These are phyloP conservation scores for Acanthosepion pharaonis DNA, from an alignment of 2,888 invertebrate species.

Conservation along the genomic window DNA sequence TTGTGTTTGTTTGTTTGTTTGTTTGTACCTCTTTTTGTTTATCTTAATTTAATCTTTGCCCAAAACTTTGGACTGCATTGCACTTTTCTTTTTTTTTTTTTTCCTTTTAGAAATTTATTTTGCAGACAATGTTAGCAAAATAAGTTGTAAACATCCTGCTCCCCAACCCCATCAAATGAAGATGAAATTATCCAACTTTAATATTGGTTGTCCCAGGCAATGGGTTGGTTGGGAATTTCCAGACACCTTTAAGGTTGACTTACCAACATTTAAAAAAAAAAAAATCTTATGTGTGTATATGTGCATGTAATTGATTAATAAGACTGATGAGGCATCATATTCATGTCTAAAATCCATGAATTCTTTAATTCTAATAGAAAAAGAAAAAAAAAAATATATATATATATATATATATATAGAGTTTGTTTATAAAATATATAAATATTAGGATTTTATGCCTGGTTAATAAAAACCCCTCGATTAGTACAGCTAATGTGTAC, in stretches of 20 bases:
- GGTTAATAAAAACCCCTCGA: too few species aligned
- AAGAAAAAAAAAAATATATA: too few species aligned
- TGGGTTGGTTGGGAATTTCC: neutral
- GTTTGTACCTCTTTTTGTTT: neutral
- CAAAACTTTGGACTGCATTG: slow-evolving; percentile 3
- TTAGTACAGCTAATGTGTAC: too few species aligned
- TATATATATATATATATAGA: too few species aligned
- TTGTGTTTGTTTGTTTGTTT: neutral
- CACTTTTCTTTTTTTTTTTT: neutral
- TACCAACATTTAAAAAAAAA: neutral
- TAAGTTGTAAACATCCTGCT: neutral
- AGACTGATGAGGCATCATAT: neutral
- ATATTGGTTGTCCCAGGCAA: neutral
- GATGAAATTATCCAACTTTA: neutral
- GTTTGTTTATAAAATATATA: too few species aligned
- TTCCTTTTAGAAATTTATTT: neutral
- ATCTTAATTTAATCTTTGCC: neutral
- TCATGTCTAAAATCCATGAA: neutral
- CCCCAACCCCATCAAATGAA: neutral
- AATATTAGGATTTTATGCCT: too few species aligned
- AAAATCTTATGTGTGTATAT: neutral
- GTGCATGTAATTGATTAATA: neutral
- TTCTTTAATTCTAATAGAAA: neutral
- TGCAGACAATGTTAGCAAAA: neutral
- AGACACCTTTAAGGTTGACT: neutral